Conservation (phyloP, 2,888 invertebrate species). For the Stenchaetothrips biformis region DNA sequence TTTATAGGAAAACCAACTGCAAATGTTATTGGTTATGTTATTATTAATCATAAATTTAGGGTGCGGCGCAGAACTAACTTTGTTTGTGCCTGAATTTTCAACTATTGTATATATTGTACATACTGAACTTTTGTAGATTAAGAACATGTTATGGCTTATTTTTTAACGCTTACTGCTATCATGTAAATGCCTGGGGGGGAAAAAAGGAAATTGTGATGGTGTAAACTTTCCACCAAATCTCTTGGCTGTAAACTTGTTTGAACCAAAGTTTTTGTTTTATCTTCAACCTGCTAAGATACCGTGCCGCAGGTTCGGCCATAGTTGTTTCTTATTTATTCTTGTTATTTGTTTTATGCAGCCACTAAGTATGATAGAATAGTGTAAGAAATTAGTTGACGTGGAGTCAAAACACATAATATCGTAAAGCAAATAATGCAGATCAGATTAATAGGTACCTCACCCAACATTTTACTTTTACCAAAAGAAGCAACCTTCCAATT, state of each 20-base stretch:
- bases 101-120: background rate
- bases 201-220: background rate
- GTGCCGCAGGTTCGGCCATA: background rate
- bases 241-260: background rate
- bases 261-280: constrained; percentile 6
- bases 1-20: background rate
- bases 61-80: background rate
- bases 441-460: too few species aligned
- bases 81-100: background rate
- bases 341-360: background rate
- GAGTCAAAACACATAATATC: too few species aligned
- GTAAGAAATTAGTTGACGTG: too few species aligned
- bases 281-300: background rate
- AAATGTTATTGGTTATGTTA: background rate
- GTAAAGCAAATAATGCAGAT: too few species aligned
- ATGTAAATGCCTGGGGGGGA: too few species aligned
- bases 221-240: background rate
- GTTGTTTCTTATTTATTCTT: constrained; percentile 5
- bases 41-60: background rate
- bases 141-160: too few species aligned
- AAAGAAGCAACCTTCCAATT: too few species aligned
- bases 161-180: too few species aligned
- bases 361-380: too few species aligned
- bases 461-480: too few species aligned
- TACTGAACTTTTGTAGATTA: background rate